A percentile compares a stretch with the other conserved stretches of the same genome.
Evolutionary conservation across 1,140 invertebrate genomes (phyloP).

Genomic region (Mylabris phalerata): DNA sequence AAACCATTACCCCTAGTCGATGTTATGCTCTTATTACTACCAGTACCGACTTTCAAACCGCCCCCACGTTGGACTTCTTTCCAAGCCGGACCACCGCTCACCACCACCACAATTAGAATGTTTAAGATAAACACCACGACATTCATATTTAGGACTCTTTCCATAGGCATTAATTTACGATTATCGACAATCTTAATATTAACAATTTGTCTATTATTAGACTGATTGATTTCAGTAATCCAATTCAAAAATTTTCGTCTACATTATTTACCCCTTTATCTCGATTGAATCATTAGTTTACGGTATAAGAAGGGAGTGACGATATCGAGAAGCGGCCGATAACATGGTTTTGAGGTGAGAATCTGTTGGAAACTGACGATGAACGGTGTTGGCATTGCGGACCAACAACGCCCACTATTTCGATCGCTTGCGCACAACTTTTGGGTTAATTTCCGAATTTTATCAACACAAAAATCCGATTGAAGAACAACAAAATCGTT

Average conservation of each 20-base stretch:
- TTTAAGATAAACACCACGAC: constrained; percentile 30
- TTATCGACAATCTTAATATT: constrained; percentile 1
- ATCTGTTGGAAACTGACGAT: constrained; percentile 13
- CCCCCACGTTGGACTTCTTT: constrained; percentile 42
- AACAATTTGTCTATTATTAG: constrained; percentile 4
- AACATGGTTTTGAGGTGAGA: neutral
- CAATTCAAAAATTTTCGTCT: neutral
- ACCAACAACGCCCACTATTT: constrained; percentile 19
- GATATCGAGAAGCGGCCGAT: neutral
- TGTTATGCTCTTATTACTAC: constrained; percentile 32
- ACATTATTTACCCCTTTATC: neutral
- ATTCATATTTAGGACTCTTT: constrained; percentile 24
- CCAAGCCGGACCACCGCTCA: constrained; percentile 42
- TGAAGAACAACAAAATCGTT: no score
- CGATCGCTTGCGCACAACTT: constrained; percentile 16
- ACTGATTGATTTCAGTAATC: neutral
- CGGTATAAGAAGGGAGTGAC: constrained; percentile 17
- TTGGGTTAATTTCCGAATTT: no score
- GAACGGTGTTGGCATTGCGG: constrained; percentile 18
- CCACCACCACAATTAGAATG: constrained; percentile 41
- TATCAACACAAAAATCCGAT: no score
- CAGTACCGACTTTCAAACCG: constrained; percentile 39
- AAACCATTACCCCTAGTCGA: constrained; percentile 34
- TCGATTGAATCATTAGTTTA: constrained; percentile 1
- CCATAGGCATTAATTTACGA: constrained; percentile 5